Evolutionary conservation across 2,113 vertebrate species (phyloP), one percentile per base, ranked within the genome.

Genomic region (Mormyrus iriodes): DNA sequence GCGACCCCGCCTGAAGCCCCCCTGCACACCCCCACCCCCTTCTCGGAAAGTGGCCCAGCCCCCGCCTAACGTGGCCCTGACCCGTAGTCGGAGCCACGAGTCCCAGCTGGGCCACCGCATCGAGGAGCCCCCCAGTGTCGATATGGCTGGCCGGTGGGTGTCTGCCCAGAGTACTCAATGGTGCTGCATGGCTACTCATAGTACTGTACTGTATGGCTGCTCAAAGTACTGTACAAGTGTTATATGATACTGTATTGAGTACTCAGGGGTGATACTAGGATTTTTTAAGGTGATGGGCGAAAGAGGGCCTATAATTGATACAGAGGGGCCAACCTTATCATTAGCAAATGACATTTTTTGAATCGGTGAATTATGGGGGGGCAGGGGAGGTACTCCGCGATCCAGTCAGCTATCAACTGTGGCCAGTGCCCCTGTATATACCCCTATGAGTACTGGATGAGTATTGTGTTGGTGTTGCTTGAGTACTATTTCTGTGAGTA

Each of bases 11-110:
- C 90, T 97, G 88, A 99, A 99, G 94, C 98, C 98, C 0, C 98
- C 98, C 0, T 96, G 98, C 94, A 99, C 98, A 1, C 98, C 98
- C 0, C 98, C 98, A 0, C 98, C 98, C 0, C 98, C 98, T 0
- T 97, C 97, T 90, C 96, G 98, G 82, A 99, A 98, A 93, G 97
- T 99, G 91, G 92, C 95, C 88, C 98, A 99, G 89, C 95, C 99
- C 89, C 96, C 99, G 42, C 98, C 98, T 86, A 97, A 94, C 94
- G 98, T 99, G 91, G 96, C 97, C 1, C 96, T 99, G 89, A 98
- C 98, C 0, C 96, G 98, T 89, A 99, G 98, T 97, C 99, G 99
- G 91, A 99, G 98, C 90, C 98, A 99, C 0, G 98, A 99, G 94
- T 99, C 98, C 0, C 98, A 99, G 95, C 93, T 99, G 91, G 98